These are phyloP conservation scores for Netelia inedita DNA, from an alignment of 2,888 invertebrate genomes.

Conservation along the genomic window DNA sequence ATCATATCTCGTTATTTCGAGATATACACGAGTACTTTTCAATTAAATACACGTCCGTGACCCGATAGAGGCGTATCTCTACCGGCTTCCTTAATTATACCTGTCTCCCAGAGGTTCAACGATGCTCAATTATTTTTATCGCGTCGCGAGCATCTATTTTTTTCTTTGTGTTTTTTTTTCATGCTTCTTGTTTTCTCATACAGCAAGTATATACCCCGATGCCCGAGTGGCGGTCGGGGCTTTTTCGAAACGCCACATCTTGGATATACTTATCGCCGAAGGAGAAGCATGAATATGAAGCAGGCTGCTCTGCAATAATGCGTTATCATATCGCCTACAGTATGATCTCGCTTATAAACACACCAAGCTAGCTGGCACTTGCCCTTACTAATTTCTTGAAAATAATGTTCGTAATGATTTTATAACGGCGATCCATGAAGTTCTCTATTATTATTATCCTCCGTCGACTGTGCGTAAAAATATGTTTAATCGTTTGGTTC, in stretches of 20 bases:
- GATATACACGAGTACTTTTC: slow-evolving; percentile 52
- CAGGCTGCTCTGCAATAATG: slow-evolving; percentile 48
- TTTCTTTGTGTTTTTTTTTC: slow-evolving; percentile 19
- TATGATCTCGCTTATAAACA: not conserved
- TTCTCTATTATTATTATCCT: no score
- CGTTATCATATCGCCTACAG: slow-evolving; percentile 46
- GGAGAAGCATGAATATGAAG: slow-evolving; percentile 62
- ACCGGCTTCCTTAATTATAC: slow-evolving; percentile 66
- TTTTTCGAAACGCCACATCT: slow-evolving; percentile 52
- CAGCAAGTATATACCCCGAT: not conserved
- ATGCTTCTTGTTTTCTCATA: not conserved
- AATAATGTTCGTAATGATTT: no score
- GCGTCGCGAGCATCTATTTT: slow-evolving; percentile 60
- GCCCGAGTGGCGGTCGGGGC: slow-evolving; percentile 8
- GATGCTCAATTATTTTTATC: slow-evolving; percentile 68
- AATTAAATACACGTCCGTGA: slow-evolving; percentile 65
- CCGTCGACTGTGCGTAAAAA: no score
- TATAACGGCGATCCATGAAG: no score
- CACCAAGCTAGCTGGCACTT: not conserved
- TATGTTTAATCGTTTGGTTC: no score
- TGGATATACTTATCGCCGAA: slow-evolving; percentile 56
- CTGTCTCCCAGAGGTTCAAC: slow-evolving; percentile 64
- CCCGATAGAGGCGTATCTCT: slow-evolving; percentile 62
- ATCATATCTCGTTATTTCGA: slow-evolving; percentile 57
- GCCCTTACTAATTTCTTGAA: not conserved